Evolutionary conservation across 2,888 invertebrate species (phyloP), one percentile per base, ranked within the genome.

Genomic region (Nemotelus nigrinus): DNA sequence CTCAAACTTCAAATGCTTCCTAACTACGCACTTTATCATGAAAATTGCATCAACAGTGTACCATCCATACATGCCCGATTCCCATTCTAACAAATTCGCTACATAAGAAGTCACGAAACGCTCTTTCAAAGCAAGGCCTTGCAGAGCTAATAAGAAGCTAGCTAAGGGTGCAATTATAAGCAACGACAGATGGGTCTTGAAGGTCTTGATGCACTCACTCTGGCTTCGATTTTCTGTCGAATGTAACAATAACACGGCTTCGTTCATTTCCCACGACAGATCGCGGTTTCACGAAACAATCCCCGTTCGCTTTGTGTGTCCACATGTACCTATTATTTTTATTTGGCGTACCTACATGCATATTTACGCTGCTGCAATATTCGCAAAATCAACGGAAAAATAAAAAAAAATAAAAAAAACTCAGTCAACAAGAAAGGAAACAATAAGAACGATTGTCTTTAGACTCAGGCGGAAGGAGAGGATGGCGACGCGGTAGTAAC

Each of bases 231-330:
- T n/a, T 39, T 47, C 70, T 55, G 53, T 50, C 44, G 41, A 53
- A 55, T 10, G 70, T 55, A 74, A 63, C 55, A 76, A 76, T 70
- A 55, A 60, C 76, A 65, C 64, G 47, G 63, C 60, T 44, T 57
- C 75, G 45, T 75, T n/a, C 75, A 65, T 43, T 76, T 76, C 76
- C 76, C 76, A 76, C 76, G 76, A 57, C 64, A 65, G 44, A 55
- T 76, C 76, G 76, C 76, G 76, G 76, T 76, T 76, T 76, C 65
- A 25, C 47, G 74, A 74, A 70, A 74, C 74, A 74, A 63, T 74
- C 63, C 74, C 39, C 63, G 60, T 63, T 60, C 47, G 41, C 70
- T 43, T 70, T 70, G 55, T 55, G 8, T 48, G 53, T 47, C 55
- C 47, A 41, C 4, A 4, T 43, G 6, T 2, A 45, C 6, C 47